Percentiles rank a stretch among this genome's conserved stretches.
These are phyloP conservation scores for Microctonus brassicae DNA, from an alignment of 2,888 invertebrate species.

Conservation along the genomic window DNA sequence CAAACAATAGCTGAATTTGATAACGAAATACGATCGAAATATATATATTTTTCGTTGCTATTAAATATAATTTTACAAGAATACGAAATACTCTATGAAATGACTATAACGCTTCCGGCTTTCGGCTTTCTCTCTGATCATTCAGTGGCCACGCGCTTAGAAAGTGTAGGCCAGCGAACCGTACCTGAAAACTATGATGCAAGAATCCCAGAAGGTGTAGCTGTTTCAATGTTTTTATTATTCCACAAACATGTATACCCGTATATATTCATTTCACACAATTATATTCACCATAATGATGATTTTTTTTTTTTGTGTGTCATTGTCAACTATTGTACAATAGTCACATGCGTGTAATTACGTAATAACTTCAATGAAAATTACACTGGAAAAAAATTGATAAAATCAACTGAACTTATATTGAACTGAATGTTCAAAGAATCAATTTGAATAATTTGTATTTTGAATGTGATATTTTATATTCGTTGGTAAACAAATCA, in stretches of 20 bases:
- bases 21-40: neutral
- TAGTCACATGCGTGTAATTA: neutral
- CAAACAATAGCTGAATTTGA: no score
- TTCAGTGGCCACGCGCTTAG: conserved; percentile 29
- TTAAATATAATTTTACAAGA: conserved; percentile 14
- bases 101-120: conserved; percentile 24
- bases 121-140: conserved; percentile 33
- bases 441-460: no score
- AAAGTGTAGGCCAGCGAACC: conserved; percentile 32
- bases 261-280: conserved; percentile 18
- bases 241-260: conserved; percentile 28
- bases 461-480: no score
- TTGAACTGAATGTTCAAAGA: no score
- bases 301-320: conserved; percentile 51
- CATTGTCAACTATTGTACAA: conserved; percentile 45
- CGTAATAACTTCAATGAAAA: no score
- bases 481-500: no score
- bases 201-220: conserved; percentile 21
- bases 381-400: no score
- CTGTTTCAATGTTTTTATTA: conserved; percentile 20
- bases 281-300: conserved; percentile 38
- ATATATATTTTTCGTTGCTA: neutral
- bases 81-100: conserved; percentile 19
- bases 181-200: conserved; percentile 30
- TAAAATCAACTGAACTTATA: no score